Evolutionary conservation across 2,888 invertebrate genomes (phyloP).

Genomic region (Caenorhabditis zanzibari): DNA sequence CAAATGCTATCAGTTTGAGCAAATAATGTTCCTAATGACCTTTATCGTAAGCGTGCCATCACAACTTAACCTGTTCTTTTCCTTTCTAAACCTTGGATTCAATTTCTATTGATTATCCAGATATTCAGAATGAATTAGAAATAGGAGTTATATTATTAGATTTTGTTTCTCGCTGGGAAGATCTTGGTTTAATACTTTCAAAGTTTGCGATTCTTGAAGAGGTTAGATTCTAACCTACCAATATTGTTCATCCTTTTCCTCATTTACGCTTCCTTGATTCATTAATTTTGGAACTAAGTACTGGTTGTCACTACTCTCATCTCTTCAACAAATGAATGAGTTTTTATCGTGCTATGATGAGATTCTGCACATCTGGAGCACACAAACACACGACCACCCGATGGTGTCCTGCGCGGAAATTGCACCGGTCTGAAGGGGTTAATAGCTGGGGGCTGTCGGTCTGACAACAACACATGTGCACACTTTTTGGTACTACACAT

Average conservation of each 20-base stretch:
- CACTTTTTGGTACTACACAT: slow-evolving; percentile 14
- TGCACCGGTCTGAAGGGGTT: slow-evolving; percentile 50
- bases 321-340: slow-evolving; percentile 25
- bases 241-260: neutral
- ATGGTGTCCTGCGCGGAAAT: slow-evolving; percentile 50
- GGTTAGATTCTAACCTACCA: neutral
- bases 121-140: neutral
- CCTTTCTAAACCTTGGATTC: neutral
- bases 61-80: neutral
- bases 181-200: no score
- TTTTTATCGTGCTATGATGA: slow-evolving; percentile 52
- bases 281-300: slow-evolving; percentile 26
- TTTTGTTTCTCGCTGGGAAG: neutral
- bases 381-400: slow-evolving; percentile 26
- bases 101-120: neutral
- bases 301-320: slow-evolving; percentile 9
- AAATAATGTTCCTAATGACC: slow-evolving; percentile 25
- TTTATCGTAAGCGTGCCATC: slow-evolving; percentile 12
- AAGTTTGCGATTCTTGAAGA: no score
- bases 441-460: slow-evolving; percentile 26
- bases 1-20: slow-evolving; percentile 16
- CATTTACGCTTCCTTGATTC: slow-evolving; percentile 18
- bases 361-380: slow-evolving; percentile 61
- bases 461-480: slow-evolving; percentile 62
- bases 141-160: neutral